Conservation (phyloP, 64 coral and sea anemone species). For the Pocillopora damicornis region DNA sequence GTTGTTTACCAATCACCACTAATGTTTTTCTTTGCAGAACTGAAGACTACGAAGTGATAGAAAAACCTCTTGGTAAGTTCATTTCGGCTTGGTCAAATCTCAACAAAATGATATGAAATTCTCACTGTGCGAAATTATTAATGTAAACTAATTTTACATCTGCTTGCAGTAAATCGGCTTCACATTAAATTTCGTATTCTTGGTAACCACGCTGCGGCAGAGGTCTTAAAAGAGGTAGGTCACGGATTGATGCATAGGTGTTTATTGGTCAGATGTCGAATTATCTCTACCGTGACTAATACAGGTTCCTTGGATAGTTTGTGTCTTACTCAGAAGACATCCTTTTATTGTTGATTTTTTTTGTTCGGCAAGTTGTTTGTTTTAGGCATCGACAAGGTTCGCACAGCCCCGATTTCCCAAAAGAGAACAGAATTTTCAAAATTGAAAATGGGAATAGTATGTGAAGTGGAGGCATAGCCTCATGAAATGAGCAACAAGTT, state of each 20-base stretch:
- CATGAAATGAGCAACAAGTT: too few relatives aligned
- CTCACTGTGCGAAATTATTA: background rate
- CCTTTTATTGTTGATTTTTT: too few relatives aligned
- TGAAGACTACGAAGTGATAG: conserved; percentile 47
- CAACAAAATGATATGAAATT: background rate
- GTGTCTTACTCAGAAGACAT: too few relatives aligned
- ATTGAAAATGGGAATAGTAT: too few relatives aligned
- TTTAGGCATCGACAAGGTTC: too few relatives aligned
- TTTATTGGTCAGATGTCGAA: background rate
- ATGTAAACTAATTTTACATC: background rate
- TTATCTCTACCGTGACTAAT: background rate
- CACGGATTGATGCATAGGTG: background rate
- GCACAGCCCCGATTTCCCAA: too few relatives aligned
- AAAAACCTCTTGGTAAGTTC: conserved; percentile 54
- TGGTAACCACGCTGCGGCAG: conserved; percentile 64
- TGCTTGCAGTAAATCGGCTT: conserved; percentile 53
- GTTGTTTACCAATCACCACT: background rate
- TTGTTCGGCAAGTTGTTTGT: too few relatives aligned
- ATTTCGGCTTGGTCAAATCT: background rate
- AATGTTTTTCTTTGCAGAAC: conserved; percentile 8
- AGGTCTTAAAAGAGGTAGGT: conserved; percentile 56
- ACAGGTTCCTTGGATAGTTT: too few relatives aligned
- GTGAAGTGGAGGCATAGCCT: too few relatives aligned
- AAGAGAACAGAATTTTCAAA: too few relatives aligned
- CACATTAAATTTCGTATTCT: conserved; percentile 56